A percentile compares a stretch with the other conserved stretches of the same genome.
Evolutionary conservation across 1,140 invertebrate species (phyloP).

Genomic region (Tetramorium simillimum): DNA sequence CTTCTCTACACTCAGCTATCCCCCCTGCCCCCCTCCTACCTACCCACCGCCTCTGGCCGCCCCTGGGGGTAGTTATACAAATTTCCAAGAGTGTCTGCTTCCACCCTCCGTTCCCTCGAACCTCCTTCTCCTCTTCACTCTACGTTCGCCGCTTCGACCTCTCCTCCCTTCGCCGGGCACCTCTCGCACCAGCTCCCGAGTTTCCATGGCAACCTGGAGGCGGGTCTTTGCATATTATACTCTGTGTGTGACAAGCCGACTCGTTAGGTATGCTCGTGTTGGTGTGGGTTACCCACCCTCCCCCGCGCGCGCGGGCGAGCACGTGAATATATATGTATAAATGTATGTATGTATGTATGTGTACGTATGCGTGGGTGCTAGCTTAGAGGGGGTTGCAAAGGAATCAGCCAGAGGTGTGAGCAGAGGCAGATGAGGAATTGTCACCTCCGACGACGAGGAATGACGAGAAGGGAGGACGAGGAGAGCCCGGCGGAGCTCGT

Average conservation of each 20-base stretch:
- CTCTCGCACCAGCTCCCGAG: constrained; percentile 79
- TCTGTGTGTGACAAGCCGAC: constrained; percentile 82
- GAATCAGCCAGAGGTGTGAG: constrained; percentile 77
- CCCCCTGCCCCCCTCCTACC: constrained; percentile 59
- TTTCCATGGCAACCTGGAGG: constrained; percentile 81
- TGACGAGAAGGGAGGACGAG: constrained; percentile 45
- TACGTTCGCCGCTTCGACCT: constrained; percentile 63
- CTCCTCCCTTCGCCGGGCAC: constrained; percentile 77
- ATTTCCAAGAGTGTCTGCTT: constrained; percentile 84
- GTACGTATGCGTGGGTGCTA: background rate
- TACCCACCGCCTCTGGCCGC: constrained; percentile 73
- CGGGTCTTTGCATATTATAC: constrained; percentile 84
- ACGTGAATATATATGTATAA: constrained; percentile 25
- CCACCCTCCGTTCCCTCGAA: constrained; percentile 71
- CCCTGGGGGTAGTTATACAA: constrained; percentile 85
- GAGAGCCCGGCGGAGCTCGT: constrained; percentile 14
- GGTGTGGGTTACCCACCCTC: constrained; percentile 68
- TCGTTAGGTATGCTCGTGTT: constrained; percentile 79
- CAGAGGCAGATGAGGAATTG: constrained; percentile 81
- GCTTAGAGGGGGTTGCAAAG: constrained; percentile 70
- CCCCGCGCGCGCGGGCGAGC: background rate
- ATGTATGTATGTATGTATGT: background rate
- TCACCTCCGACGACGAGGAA: constrained; percentile 77
- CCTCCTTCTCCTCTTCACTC: constrained; percentile 65
- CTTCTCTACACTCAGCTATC: constrained; percentile 67